These are phyloP conservation scores for Tragelaphus imberbis DNA, from an alignment of 2,113 vertebrate species.

Conservation along the genomic window DNA sequence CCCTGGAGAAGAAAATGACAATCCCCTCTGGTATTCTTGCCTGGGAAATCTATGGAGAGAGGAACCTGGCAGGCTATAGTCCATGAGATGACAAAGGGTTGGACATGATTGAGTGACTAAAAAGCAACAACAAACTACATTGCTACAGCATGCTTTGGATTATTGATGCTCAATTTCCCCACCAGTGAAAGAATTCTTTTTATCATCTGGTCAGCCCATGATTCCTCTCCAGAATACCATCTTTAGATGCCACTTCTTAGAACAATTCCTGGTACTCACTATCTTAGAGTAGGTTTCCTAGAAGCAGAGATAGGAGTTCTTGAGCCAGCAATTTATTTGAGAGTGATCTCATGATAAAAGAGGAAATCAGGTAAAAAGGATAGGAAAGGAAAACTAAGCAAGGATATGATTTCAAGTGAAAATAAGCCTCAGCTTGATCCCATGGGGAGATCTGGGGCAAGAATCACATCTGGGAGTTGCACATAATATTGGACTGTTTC, in stretches of 20 bases:
- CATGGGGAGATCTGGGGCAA: neutral
- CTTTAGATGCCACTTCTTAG: neutral
- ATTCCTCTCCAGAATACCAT: neutral
- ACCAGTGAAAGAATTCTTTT: neutral
- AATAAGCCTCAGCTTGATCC: neutral
- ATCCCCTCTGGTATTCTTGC: neutral
- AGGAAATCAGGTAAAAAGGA: neutral
- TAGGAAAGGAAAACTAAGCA: neutral
- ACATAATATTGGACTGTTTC: neutral
- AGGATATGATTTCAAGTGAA: neutral
- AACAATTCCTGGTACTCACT: neutral
- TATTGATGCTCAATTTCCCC: neutral
- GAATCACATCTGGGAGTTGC: neutral
- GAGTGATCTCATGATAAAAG: neutral
- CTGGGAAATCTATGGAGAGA: neutral
- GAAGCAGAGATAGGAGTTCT: neutral
- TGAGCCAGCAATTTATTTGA: neutral
- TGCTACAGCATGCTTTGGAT: neutral
- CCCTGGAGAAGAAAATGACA: neutral
- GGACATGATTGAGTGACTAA: neutral
- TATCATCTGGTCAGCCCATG: neutral
- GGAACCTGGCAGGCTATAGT: fast-evolving
- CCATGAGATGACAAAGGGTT: neutral
- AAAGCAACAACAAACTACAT: neutral
- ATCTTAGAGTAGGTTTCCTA: neutral